A percentile compares a stretch with the other conserved stretches of the same genome.
Conservation (phyloP, 2,888 invertebrate genomes). For the Tiliacea citrago region DNA sequence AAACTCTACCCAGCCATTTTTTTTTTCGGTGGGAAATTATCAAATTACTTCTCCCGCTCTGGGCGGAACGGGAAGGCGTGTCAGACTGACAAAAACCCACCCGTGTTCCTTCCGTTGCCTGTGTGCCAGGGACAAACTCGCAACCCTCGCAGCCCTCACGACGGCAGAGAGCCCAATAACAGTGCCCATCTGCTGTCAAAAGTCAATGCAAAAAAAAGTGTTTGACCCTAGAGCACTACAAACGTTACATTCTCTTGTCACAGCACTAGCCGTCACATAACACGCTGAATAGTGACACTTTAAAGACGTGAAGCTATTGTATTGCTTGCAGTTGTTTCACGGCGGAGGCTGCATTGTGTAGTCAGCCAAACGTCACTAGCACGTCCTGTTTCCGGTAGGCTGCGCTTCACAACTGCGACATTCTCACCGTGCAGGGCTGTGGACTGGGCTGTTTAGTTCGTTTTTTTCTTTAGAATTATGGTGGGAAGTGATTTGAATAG, state of each 20-base stretch:
- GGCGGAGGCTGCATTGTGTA: slow-evolving; percentile 70
- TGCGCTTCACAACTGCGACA: slow-evolving; percentile 73
- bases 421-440: slow-evolving; percentile 61
- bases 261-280: slow-evolving; percentile 33
- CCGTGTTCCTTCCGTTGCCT: too few species aligned
- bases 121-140: too few species aligned
- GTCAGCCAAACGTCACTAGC: slow-evolving; percentile 78
- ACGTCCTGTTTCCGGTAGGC: slow-evolving; percentile 79
- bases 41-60: too few species aligned
- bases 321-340: slow-evolving; percentile 70
- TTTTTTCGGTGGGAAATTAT: too few species aligned
- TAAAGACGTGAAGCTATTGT: slow-evolving; percentile 73
- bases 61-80: too few species aligned
- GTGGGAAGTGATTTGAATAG: neutral
- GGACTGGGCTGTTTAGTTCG: slow-evolving; percentile 15
- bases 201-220: neutral
- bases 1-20: too few species aligned
- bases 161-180: neutral
- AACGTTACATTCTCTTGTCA: slow-evolving; percentile 16
- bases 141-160: too few species aligned
- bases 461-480: slow-evolving; percentile 14
- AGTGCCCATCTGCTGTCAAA: neutral
- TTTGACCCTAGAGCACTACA: neutral
- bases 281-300: slow-evolving; percentile 65
- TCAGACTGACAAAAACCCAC: too few species aligned